Conservation (phyloP, 2,888 invertebrate species). For the Leucophenga maculata region DNA sequence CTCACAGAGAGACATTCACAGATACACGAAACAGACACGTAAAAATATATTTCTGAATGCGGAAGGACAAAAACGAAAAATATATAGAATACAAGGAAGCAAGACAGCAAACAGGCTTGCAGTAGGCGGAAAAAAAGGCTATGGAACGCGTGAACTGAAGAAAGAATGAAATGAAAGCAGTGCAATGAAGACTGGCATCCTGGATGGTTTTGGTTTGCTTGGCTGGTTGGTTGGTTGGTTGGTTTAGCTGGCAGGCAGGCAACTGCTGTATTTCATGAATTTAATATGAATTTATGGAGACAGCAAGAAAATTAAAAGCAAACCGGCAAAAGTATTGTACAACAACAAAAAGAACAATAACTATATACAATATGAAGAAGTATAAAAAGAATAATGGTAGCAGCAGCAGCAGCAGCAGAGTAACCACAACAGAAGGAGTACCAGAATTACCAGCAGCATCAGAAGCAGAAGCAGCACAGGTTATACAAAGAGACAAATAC, state of each 20-base stretch:
- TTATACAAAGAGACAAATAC: not conserved
- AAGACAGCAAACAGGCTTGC: not conserved
- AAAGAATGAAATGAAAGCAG: not conserved
- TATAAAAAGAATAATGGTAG: not conserved
- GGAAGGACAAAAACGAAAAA: slow-evolving; percentile 6
- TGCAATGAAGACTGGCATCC: not conserved
- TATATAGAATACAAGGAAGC: not conserved
- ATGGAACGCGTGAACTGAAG: not conserved
- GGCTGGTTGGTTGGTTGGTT: not conserved
- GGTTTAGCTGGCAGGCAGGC: slow-evolving; percentile 5
- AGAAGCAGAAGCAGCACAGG: not conserved
- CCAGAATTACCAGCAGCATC: not conserved
- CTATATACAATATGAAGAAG: not conserved
- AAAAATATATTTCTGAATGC: slow-evolving; percentile 20
- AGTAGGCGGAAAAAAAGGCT: not conserved
- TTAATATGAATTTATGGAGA: slow-evolving; percentile 28
- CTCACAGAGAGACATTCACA: not conserved
- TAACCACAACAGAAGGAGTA: not conserved
- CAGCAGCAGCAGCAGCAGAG: not conserved
- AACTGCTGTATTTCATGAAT: slow-evolving; percentile 28
- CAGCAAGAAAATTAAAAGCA: slow-evolving; percentile 26
- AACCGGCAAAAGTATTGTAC: slow-evolving; percentile 26
- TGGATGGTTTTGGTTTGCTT: not conserved
- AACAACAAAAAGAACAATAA: slow-evolving; percentile 10
- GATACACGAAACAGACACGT: not conserved